Evolutionary conservation across 2,888 invertebrate genomes (phyloP), one percentile per base, ranked within the genome.

Genomic region (Drosophila falleni): DNA sequence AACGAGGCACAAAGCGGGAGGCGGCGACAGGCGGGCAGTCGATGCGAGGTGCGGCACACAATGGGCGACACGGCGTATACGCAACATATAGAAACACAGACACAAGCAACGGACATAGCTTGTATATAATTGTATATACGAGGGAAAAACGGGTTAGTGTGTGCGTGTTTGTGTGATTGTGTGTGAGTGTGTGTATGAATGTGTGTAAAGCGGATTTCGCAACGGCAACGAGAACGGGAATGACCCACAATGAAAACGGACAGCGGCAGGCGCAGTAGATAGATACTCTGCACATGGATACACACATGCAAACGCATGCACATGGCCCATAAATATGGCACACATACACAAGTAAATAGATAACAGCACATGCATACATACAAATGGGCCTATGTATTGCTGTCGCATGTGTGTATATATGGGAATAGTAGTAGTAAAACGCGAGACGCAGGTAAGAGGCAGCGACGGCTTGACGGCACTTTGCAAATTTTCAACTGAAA

Each of bases 211-310:
- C 84, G 83, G 86, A 86, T 84, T 86, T 74, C 74, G 66, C 66
- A 66, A 66, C 60, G 67, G 64, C 73, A 78, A 63, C 64, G 63
- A 70, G 74, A 62, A 66, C 75, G 80, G 75, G 81, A 85, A 76
- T 85, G 86, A 85, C 84, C 84, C 84, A 85, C 84, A 84, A 85
- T 86, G 86, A 78, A 84, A 85, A 78, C 67, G 83, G 83, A 83
- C 80, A 78, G 74, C 70, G 53, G 53, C 61, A 42, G 58, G 59
- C 69, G 56, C 58, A 54, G 56, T 44, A 67, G 55, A 69, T 44
- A 67, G 55, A 69, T 64, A 53, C 35, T 26, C 70, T 63, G 65
- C 71, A 80, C 61, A 80, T 76, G 69, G 71, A 68, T 49, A 50
- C 59, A 71, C 54, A 55, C 47, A 68, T 47, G 47, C 51, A 65